Conservation (phyloP, 2,888 invertebrate species). For the Phortica magna region DNA sequence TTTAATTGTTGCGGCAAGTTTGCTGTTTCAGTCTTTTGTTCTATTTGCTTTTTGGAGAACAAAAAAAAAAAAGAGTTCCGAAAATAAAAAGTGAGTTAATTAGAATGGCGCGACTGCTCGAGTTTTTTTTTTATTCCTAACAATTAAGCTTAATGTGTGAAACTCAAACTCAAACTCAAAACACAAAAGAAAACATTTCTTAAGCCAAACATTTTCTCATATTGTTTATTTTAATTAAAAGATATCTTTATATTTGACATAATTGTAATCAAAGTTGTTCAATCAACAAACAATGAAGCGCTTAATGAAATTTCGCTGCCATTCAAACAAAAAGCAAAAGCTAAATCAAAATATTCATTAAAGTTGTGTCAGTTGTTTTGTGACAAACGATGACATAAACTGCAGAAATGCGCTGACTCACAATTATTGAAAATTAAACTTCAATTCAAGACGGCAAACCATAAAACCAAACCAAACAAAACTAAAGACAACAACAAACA, state of each 20-base stretch:
- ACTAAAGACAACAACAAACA: not conserved
- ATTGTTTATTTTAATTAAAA: no score
- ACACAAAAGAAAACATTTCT: no score
- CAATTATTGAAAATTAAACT: not conserved
- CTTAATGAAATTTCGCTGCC: not conserved
- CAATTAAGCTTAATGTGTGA: no score
- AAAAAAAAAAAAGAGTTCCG: no score
- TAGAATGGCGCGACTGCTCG: no score
- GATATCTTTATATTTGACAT: no score
- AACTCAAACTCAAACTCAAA: no score
- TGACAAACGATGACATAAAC: not conserved
- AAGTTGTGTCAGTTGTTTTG: not conserved
- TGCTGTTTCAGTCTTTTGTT: conserved; percentile 22
- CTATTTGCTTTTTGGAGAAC: not conserved
- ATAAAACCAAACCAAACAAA: not conserved
- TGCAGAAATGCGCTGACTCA: not conserved
- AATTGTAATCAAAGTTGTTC: no score
- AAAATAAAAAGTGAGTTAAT: no score
- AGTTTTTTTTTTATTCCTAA: no score
- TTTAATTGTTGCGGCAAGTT: not conserved
- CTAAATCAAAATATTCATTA: not conserved
- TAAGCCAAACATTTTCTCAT: no score
- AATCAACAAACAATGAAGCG: no score
- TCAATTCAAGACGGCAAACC: not conserved
- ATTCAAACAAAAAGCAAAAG: not conserved